phyloP scores from a whole-genome alignment of 2,888 invertebrate genomes.

The Andrena marginata region DNA sequence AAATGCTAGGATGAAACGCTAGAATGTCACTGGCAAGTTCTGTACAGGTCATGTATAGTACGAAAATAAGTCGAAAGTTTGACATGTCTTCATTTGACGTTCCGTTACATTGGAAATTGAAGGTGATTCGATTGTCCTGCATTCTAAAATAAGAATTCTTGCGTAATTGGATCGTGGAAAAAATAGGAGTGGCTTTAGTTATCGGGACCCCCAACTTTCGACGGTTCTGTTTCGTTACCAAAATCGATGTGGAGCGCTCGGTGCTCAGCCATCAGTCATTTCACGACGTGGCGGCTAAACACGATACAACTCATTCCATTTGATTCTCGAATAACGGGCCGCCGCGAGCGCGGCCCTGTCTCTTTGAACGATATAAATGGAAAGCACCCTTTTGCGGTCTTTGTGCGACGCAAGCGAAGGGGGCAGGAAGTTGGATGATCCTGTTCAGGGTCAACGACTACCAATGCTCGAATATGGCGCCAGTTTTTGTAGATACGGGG shows the following conservation, averaged over 20 bases:
- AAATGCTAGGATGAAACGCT: too few relatives aligned
- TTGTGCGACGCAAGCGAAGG: conserved; percentile 43
- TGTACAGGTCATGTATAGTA: too few relatives aligned
- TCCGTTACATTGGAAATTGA: not conserved
- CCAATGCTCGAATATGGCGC: conserved; percentile 41
- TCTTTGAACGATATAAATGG: conserved; percentile 61
- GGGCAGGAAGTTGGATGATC: conserved; percentile 51
- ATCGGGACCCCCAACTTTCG: conserved; percentile 7
- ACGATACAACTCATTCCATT: conserved; percentile 56
- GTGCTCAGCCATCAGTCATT: conserved; percentile 45
- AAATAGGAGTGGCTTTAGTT: not conserved
- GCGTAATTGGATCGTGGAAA: not conserved
- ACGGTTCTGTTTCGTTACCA: conserved; percentile 16
- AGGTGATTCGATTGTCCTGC: not conserved
- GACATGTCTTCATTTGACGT: too few relatives aligned
- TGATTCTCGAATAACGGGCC: conserved; percentile 52
- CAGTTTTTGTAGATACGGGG: conserved; percentile 21
- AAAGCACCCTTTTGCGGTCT: conserved; percentile 57
- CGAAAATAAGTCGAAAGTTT: too few relatives aligned
- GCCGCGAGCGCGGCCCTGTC: conserved; percentile 31
- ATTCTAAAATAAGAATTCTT: not conserved
- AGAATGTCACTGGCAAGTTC: too few relatives aligned
- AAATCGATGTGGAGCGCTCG: conserved; percentile 1
- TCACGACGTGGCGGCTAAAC: conserved; percentile 46
- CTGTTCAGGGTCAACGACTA: conserved; percentile 55